A percentile compares a stretch with the other conserved stretches of the same genome.
phyloP scores from a whole-genome alignment of 2,888 invertebrate genomes.

The Campoletis raptor region DNA sequence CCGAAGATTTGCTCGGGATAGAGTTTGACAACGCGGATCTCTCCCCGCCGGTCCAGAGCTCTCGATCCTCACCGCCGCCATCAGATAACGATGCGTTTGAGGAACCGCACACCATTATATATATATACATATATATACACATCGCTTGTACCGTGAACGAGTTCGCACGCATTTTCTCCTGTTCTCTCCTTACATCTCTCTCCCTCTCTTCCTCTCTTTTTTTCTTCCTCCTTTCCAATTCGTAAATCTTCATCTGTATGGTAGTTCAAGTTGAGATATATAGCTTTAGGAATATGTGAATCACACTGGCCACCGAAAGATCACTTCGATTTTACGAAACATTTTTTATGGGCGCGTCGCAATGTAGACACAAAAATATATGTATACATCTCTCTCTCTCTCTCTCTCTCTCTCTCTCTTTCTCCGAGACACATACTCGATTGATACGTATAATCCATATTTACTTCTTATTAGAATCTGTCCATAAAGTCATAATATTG shows the following conservation, averaged over 20 bases:
- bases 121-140: background rate
- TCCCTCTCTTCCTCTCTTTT: slow-evolving; percentile 20
- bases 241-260: slow-evolving; percentile 50
- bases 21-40: slow-evolving; percentile 84
- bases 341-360: background rate
- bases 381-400: too few relatives aligned
- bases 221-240: slow-evolving; percentile 48
- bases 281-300: slow-evolving; percentile 11
- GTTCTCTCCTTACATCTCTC: slow-evolving; percentile 62
- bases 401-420: too few relatives aligned
- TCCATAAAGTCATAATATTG: background rate
- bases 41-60: slow-evolving; percentile 68
- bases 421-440: background rate
- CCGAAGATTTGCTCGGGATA: slow-evolving; percentile 81
- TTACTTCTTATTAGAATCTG: slow-evolving; percentile 1
- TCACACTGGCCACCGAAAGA: slow-evolving; percentile 9
- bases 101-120: slow-evolving; percentile 70
- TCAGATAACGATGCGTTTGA: slow-evolving; percentile 74
- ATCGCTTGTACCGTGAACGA: slow-evolving; percentile 57
- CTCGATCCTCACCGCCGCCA: slow-evolving; percentile 67
- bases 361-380: background rate
- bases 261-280: slow-evolving; percentile 24
- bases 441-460: background rate
- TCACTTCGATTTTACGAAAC: slow-evolving; percentile 28
- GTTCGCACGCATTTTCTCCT: slow-evolving; percentile 79